Base-by-base conservation (phyloP, 1,140 invertebrate species). In the Drosophila bocki region DNA sequence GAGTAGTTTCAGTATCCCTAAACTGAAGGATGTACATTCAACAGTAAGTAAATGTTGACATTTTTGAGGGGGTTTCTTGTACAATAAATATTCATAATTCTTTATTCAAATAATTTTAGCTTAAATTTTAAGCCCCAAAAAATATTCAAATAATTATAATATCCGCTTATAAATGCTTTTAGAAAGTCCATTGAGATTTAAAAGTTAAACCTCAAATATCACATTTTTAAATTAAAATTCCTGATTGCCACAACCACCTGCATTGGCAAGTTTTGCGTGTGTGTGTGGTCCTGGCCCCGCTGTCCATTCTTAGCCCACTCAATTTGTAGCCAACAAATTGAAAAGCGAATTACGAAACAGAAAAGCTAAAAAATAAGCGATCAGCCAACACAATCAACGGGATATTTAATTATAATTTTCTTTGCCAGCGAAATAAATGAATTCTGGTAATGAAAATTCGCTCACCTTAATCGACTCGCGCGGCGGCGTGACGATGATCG, bases 371-470 rank as follows among this genome's bases (percentile, higher is more conserved):
- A 61, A 41, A 58, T 45, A 78, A 63, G 60, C 68, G 67, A 85
- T 82, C 69, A 64, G 64, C 75, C 61, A 70, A 74, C 65, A 81
- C 76, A 79, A 82, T 87, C 75, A 83, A 72, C 83, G 64, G 58
- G 58, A 67, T 71, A 80, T 82, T 87, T 85, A 85, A 85, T 85
- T 85, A 87, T 78, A 70, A 78, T 84, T 88, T 80, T 61, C 53
- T 50, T 22, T 54, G 53, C 53, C 37, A 71, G 67, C 65, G 51
- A 72, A 72, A 72, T 83, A 86, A 86, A 74, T 86, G 84, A 80
- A 86, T 67, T 76, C 83, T 79, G 72, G 62, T 86, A 86, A 88
- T 86, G 84, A 86, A 88, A 88, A 82, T 86, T 83, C 62, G 84
- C 72, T 80, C 67, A 63, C 61, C 77, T 87, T 88, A 84, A 88